Evolutionary conservation across 1,140 invertebrate genomes (phyloP), one percentile per base, ranked within the genome.

Genomic region (Solen grandis): DNA sequence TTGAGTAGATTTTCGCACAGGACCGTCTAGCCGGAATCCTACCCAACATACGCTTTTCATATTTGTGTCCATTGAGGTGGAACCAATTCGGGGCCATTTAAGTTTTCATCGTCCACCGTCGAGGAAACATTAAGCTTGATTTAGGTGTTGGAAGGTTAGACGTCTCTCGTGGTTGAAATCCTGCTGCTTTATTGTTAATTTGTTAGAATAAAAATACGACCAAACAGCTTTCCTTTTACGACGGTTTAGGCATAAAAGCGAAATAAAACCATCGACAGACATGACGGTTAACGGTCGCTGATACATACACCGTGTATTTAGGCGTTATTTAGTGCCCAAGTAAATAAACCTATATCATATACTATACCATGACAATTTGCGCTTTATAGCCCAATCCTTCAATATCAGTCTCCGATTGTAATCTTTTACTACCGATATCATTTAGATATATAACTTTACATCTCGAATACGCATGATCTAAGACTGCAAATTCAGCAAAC

Each of bases 21-120:
- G 33, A 60, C 33, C 27, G 25, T 19, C 19, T 31, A 22, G 16
- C 59, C 59, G 2, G 59, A 29, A 60, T 60, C 52, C n/a, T 54
- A 0, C 36, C 29, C 8, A 33, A 41, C 72, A 75, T 60, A 59
- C 57, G 55, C 63, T 63, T 62, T 59, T 62, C 29, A 54, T 55
- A 54, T 55, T 57, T 50, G 57, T 35, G 57, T 55, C 50, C 50
- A 55, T 70, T 22, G 57, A 57, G 57, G 46, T 55, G 33, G 13
- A 59, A 27, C 72, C 72, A 75, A 75, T 75, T 63, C 52, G 55
- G 52, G 52, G 50, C 63, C 57, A 75, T 75, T 75, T 75, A 75
- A 41, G n/a, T 2, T 22, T 29, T 27, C 25, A 41, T 62, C 72
- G 25, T 75, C 72, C 72, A 59, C 35, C 50, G 52, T 10, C 29